Evolutionary conservation across 1,140 invertebrate species (phyloP).

Genomic region (Dolichoris vasculosae): DNA sequence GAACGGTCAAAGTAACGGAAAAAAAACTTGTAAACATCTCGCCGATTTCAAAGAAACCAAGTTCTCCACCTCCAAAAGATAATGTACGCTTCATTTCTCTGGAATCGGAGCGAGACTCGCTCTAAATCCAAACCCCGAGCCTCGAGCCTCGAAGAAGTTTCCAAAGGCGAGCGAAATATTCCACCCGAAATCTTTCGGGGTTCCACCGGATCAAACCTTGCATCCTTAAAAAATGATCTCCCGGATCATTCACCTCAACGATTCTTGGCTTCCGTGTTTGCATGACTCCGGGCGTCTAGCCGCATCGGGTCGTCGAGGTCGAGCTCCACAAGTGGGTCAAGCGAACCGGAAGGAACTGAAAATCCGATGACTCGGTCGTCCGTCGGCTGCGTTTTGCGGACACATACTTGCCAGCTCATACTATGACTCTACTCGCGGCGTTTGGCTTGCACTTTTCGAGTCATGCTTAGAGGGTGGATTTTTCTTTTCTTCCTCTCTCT

Average conservation of each 20-base stretch:
- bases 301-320: background rate
- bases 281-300: constrained; percentile 17
- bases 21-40: too few relatives aligned
- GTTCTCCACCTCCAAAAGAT: too few relatives aligned
- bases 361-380: constrained; percentile 48
- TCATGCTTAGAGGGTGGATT: constrained; percentile 70
- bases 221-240: background rate
- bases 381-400: constrained; percentile 53
- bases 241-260: background rate
- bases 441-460: constrained; percentile 70
- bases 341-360: constrained; percentile 52
- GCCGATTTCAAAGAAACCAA: too few relatives aligned
- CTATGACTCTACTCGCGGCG: constrained; percentile 66
- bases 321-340: constrained; percentile 56
- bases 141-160: too few relatives aligned
- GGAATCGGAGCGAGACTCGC: too few relatives aligned
- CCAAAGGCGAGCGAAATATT: too few relatives aligned
- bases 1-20: too few relatives aligned
- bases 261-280: constrained; percentile 22
- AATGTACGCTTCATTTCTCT: too few relatives aligned
- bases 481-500: constrained; percentile 40
- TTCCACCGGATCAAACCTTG: too few relatives aligned
- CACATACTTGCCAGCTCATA: constrained; percentile 70
- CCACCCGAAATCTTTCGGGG: too few relatives aligned
- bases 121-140: too few relatives aligned